Evolutionary conservation across 2,113 vertebrate species (phyloP).

Genomic region (Perca flavescens): DNA sequence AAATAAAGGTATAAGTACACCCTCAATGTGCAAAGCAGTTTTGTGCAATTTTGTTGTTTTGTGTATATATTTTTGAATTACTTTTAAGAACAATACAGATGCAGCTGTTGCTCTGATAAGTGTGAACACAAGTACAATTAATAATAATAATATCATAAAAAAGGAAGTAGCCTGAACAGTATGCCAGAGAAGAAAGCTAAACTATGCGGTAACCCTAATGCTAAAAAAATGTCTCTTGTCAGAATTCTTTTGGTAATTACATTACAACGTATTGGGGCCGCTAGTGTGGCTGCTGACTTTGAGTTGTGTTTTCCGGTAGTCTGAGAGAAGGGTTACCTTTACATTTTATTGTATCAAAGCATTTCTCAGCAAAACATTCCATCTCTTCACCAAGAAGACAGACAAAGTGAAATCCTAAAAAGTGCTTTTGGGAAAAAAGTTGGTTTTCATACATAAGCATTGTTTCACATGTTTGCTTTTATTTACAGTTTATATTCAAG

Average conservation of each 20-base stretch:
- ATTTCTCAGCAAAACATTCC: not conserved
- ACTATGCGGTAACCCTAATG: not conserved
- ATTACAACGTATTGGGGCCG: not conserved
- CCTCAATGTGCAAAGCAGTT: conserved; percentile 10
- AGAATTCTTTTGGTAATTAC: not conserved
- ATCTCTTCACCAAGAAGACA: not conserved
- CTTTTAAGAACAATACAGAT: not conserved
- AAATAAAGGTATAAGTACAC: conserved; percentile 60
- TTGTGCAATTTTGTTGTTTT: conserved; percentile 19
- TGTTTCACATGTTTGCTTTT: not conserved
- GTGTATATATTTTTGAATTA: not conserved
- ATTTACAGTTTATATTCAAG: not conserved
- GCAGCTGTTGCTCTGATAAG: not conserved
- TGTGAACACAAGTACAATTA: not conserved
- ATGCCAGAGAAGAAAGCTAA: not conserved
- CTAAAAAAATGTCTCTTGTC: not conserved
- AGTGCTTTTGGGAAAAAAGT: too few species aligned
- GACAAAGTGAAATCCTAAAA: not conserved
- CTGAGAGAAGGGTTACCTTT: not conserved
- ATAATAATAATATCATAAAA: not conserved
- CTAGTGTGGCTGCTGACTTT: not conserved
- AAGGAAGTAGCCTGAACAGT: not conserved
- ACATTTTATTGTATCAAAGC: not conserved
- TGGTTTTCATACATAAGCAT: not conserved
- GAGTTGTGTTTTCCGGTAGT: not conserved